Evolutionary conservation across 2,888 invertebrate genomes (phyloP).

Genomic region (Griposia aprilina): DNA sequence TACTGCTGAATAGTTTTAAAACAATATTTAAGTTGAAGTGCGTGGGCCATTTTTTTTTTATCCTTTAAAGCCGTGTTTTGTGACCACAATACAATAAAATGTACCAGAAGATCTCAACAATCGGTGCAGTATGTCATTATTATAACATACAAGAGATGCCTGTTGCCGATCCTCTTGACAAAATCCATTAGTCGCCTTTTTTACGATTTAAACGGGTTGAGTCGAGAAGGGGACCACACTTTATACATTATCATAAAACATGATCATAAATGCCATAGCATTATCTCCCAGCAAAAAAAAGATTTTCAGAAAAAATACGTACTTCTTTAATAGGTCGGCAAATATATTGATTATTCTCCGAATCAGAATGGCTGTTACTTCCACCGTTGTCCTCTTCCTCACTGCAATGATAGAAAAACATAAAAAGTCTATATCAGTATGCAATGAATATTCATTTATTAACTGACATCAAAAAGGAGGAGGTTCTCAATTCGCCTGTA

Average conservation of each 20-base stretch:
- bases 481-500: too few species aligned
- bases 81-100: too few species aligned
- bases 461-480: too few species aligned
- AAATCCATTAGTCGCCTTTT: neutral
- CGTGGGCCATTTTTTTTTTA: too few species aligned
- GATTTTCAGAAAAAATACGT: conserved; percentile 8
- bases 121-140: too few species aligned
- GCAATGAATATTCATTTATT: neutral
- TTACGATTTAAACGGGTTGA: neutral
- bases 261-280: neutral
- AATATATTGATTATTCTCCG: conserved; percentile 3
- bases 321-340: conserved; percentile 45
- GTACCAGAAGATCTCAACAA: too few species aligned
- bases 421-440: neutral
- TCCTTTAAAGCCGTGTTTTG: too few species aligned
- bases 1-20: too few species aligned
- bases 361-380: conserved; percentile 20
- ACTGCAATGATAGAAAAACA: conserved; percentile 37
- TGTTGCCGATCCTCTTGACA: neutral
- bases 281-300: too few species aligned
- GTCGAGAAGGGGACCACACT: too few species aligned
- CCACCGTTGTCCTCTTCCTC: conserved; percentile 39
- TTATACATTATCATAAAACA: neutral
- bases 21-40: too few species aligned
- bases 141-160: neutral